Percentiles rank a stretch among this genome's conserved stretches.
These are phyloP conservation scores for Agonopterix subpropinquella DNA, from an alignment of 2,888 invertebrate genomes.

Conservation along the genomic window DNA sequence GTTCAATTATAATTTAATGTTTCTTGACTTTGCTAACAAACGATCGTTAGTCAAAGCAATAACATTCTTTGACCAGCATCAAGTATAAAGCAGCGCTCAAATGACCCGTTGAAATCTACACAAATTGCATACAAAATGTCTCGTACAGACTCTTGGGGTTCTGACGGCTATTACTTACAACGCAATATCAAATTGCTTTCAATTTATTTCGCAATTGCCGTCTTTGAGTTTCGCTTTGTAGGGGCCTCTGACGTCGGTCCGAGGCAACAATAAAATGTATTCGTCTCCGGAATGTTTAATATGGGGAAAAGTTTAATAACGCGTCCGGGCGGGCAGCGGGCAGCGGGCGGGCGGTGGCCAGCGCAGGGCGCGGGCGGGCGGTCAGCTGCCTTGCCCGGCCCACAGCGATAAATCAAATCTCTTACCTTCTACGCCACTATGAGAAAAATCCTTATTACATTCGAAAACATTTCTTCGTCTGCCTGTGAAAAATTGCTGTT, in stretches of 20 bases:
- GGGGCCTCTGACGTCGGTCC: constrained; percentile 74
- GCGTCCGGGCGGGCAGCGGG: constrained; percentile 59
- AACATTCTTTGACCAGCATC: constrained; percentile 15
- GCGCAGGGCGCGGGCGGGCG: constrained; percentile 41
- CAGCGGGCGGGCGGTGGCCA: constrained; percentile 25
- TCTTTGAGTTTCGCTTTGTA: constrained; percentile 76
- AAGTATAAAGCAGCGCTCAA: constrained; percentile 29
- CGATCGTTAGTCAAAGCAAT: neutral
- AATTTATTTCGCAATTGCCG: constrained; percentile 76
- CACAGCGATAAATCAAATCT: constrained; percentile 74
- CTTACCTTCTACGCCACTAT: constrained; percentile 61
- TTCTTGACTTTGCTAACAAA: neutral
- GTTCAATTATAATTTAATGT: too few relatives aligned
- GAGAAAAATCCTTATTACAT: constrained; percentile 69
- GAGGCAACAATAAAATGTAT: constrained; percentile 77
- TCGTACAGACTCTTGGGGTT: constrained; percentile 56
- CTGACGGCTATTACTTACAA: constrained; percentile 75
- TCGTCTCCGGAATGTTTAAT: constrained; percentile 78
- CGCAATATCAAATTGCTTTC: constrained; percentile 76
- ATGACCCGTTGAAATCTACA: constrained; percentile 47
- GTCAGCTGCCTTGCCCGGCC: constrained; percentile 13
- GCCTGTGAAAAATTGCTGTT: constrained; percentile 19
- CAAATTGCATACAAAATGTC: constrained; percentile 63
- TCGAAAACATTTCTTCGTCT: constrained; percentile 55
- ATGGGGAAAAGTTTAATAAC: constrained; percentile 78